Base-by-base conservation (phyloP, 2,797 vertebrate genomes). In the Tarsius wallacei region DNA sequence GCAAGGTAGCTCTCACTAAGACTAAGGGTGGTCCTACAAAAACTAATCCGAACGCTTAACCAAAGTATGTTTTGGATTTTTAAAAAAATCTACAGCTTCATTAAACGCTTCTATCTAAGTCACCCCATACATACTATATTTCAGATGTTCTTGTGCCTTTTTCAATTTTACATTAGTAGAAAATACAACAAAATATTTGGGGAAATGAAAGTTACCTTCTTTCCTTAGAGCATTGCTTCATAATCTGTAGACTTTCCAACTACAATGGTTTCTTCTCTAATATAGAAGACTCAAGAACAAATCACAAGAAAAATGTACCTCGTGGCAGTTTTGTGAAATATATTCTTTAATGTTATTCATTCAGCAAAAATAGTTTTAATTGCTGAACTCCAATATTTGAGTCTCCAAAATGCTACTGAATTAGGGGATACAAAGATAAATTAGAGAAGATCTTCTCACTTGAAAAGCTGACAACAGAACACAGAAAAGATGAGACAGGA, bases 191-290 rank as follows among this genome's bases (percentile, higher is more conserved):
- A 73, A 90, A 61, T 47, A 90, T 47, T 81, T 33, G 24, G 13
- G 22, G 59, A 13, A 85, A 31, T 42, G 22, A 84, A 49, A 68
- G 85, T 47, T 59, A 85, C 16, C 22, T 61, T 17, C 24, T 55
- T 85, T 26, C 14, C 22, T 53, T 47, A 85, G 80, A 42, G 3
- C 42, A 42, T 4, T 4, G 42, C 7, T 42, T 42, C 42, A 74
- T 81, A 74, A 59, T 91, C 57, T 88, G 21, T 86, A 55, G 68
- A n/a, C 12, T 96, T 93, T 68, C 76, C 74, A 90, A 68, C 13
- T 42, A 26, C 11, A 76, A 59, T 78, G 42, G 33, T 61, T 74
- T 96, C 28, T 90, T 90, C 26, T 66, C 19, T 80, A 3, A 92
- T 64, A 53, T 53, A 28, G 24, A 12, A 78, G 21, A 94, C 12